Percentiles rank a stretch among this genome's conserved stretches.
Conservation (phyloP, 2,113 vertebrate species). For the Chaetura pelagica region DNA sequence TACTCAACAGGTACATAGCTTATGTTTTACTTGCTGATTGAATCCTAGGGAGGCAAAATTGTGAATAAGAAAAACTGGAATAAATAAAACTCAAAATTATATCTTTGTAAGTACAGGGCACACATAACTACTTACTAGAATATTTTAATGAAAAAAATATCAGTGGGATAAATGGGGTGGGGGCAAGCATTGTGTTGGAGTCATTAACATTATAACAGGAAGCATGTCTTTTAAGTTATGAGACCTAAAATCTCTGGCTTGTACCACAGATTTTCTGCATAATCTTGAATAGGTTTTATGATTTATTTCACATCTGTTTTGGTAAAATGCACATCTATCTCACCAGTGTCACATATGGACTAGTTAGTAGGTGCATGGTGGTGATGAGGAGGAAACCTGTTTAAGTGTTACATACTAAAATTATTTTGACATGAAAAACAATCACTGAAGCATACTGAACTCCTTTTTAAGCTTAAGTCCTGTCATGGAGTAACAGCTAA, state of each 20-base stretch:
- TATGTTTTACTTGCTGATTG: slow-evolving; percentile 57
- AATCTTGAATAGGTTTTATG: not conserved
- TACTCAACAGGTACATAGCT: slow-evolving; percentile 94
- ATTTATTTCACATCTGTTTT: not conserved
- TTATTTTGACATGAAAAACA: not conserved
- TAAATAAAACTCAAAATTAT: not conserved
- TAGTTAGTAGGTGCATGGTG: not conserved
- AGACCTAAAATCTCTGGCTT: not conserved
- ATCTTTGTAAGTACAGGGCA: not conserved
- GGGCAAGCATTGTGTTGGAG: not conserved
- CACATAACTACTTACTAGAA: not conserved
- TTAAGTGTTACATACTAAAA: not conserved
- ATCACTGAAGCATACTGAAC: not conserved
- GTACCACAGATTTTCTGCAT: not conserved
- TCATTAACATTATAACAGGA: not conserved
- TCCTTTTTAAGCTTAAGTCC: not conserved
- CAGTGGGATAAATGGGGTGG: not conserved
- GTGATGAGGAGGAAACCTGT: not conserved
- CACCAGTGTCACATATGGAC: not conserved
- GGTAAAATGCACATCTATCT: not conserved
- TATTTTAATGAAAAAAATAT: not conserved
- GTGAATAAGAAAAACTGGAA: not conserved
- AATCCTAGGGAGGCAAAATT: slow-evolving; percentile 10
- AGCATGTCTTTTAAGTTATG: not conserved
- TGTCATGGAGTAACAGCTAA: not conserved